Evolutionary conservation across 2,888 invertebrate genomes (phyloP).

Genomic region (Myathropa florea): DNA sequence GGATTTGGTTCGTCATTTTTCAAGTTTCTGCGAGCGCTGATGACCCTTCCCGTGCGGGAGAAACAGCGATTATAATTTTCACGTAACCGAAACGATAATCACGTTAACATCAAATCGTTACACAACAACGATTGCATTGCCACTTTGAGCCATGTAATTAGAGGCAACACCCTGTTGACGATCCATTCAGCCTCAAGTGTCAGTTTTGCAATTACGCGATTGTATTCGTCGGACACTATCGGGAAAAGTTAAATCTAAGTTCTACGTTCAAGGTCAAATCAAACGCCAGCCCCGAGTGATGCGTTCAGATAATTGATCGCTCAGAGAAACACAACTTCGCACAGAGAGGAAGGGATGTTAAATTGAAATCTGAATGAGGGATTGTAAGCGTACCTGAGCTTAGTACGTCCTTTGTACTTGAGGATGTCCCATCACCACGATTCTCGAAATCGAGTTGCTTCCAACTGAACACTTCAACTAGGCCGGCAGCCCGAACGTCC

Average conservation of each 20-base stretch:
- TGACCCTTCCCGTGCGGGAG: no score
- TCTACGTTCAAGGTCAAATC: not conserved
- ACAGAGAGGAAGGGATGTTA: not conserved
- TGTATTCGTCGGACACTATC: not conserved
- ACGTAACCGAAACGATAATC: not conserved
- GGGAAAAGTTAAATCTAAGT: not conserved
- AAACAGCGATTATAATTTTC: not conserved
- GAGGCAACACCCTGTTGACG: not conserved
- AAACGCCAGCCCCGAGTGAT: no score
- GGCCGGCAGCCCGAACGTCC: slow-evolving; percentile 61
- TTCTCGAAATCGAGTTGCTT: slow-evolving; percentile 79
- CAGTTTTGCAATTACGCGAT: not conserved
- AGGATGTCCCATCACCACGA: slow-evolving; percentile 71
- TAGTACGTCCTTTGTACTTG: not conserved
- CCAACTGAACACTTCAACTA: slow-evolving; percentile 79
- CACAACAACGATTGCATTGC: not conserved
- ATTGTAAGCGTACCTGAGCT: not conserved
- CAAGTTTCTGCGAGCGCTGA: no score
- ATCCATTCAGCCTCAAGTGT: not conserved
- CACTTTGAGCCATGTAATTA: not conserved
- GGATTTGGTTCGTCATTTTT: not conserved
- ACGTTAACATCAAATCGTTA: not conserved
- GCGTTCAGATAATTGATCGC: no score
- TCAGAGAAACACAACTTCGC: no score
- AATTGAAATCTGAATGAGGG: not conserved